Conservation (phyloP, 2,113 vertebrate genomes). For the Sula dactylatra region DNA sequence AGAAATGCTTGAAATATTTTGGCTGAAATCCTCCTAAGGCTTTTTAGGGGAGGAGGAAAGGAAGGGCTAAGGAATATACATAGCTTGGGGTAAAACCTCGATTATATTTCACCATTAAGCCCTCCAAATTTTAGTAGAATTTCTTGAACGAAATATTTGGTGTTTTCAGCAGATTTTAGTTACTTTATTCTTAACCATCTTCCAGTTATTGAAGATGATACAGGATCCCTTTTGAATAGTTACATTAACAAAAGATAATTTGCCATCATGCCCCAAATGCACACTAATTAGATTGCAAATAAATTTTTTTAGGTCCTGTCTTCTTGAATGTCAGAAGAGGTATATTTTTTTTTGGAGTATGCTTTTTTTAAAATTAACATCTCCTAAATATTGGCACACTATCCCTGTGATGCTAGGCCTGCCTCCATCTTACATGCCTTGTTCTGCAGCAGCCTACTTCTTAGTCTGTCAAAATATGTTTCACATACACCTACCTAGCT, state of each 20-base stretch:
- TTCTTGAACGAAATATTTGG: not conserved
- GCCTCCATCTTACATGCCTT: not conserved
- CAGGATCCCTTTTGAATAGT: not conserved
- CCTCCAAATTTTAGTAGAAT: not conserved
- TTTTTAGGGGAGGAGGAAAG: not conserved
- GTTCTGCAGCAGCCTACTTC: not conserved
- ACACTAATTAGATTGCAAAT: not conserved
- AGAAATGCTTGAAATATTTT: not conserved
- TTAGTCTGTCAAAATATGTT: not conserved
- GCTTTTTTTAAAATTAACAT: not conserved
- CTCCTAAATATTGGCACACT: not conserved
- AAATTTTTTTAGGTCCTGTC: not conserved
- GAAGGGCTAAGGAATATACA: not conserved
- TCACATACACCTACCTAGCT: not conserved
- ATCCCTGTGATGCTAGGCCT: not conserved
- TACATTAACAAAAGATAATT: not conserved
- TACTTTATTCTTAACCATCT: not conserved
- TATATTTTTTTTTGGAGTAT: not conserved
- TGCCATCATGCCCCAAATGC: not conserved
- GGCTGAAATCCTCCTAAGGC: not conserved
- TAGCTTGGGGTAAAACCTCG: not conserved
- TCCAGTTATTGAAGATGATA: not conserved
- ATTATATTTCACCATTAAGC: not conserved
- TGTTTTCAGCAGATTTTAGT: not conserved
- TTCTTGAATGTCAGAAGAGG: not conserved